A percentile compares a stretch with the other conserved stretches of the same genome.
phyloP scores from a whole-genome alignment of 2,113 vertebrate genomes.

The cat (Felis catus) region F.catus_Fca126_mat1.0 CM031419.1:34848001-34848500 shows the following conservation, averaged over 20 bases:
- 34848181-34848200: conserved; percentile 70
- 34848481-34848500: conserved; percentile 40
- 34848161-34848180: conserved; percentile 55
- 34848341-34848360: neutral
- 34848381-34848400: neutral
- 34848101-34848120: conserved; percentile 66
- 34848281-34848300: conserved; percentile 32
- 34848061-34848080: conserved; percentile 80
- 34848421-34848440: conserved; percentile 33
- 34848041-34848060: conserved; percentile 80
- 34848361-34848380: neutral
- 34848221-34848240: conserved; percentile 28
- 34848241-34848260: conserved; percentile 21
- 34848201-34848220: conserved; percentile 48
- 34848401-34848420: conserved; percentile 44
- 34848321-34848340: conserved; percentile 54
- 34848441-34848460: conserved; percentile 21
- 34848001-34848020: conserved; percentile 82
- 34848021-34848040: conserved; percentile 81
- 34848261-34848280: conserved; percentile 11
- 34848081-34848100: conserved; percentile 74
- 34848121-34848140: conserved; percentile 69
- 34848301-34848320: conserved; percentile 61
- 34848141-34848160: conserved; percentile 75
- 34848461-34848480: conserved; percentile 17